Evolutionary conservation across 2,888 invertebrate species (phyloP), one percentile per base, ranked within the genome.

Genomic region (Amphipoea oculea): DNA sequence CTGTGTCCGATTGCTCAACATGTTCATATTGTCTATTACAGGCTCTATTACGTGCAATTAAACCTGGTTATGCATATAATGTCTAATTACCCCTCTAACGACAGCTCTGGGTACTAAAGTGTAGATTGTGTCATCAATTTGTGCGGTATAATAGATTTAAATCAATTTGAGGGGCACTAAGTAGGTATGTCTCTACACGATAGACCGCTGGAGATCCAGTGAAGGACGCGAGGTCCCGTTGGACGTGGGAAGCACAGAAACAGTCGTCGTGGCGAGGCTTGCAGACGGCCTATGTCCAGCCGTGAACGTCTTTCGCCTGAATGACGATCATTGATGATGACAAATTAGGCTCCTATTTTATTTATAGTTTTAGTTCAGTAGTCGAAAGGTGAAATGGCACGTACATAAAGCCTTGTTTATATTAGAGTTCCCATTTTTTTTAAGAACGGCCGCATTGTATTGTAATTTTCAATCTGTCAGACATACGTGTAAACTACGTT

Each of bases 41-140:
- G 29, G 63, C 36, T 72, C 60, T 65, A 71, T 74, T 82, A 82
- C 60, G 51, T 60, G 63, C 66, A 74, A 86, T 84, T 81, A 86
- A n/a, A 62, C 20, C 20, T 73, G 63, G 40, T 77, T 72, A 81
- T 69, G 82, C 82, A 75, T 76, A 73, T 83, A 45, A 78, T 75
- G 54, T 51, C 48, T 82, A 70, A 86, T 78, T 75, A 75, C 36
- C 29, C 5, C 60, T 40, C 23, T 75, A 86, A 75, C 72, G 60
- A 82, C 40, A 66, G 29, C 4, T 42, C 11, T 29, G 42, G 4
- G 17, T 23, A 57, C 23, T 63, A 5, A 63, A 75, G 40, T 54
- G 54, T 40, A 45, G 12, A 71, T 81, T 45, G 36, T 45, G 14
- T 36, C 23, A 72, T 71, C 12, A 48, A 40, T 63, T 23, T 80